phyloP scores from a whole-genome alignment of 2,888 invertebrate genomes.

The Aleiodes alternator region DNA sequence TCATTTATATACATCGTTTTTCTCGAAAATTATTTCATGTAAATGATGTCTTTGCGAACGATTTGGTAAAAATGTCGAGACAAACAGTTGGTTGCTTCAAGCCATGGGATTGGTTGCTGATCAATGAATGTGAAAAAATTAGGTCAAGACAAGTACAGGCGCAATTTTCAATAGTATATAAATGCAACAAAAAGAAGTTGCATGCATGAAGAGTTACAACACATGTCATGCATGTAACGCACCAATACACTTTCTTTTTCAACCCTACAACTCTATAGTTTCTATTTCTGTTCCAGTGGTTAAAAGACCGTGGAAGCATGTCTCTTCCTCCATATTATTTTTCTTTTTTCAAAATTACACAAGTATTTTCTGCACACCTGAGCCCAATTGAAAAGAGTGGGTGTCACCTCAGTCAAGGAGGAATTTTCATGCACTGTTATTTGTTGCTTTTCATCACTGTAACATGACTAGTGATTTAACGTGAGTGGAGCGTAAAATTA shows the following conservation, averaged over 20 bases:
- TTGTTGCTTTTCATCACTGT: not conserved
- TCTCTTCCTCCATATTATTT: conserved; percentile 11
- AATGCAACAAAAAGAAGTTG: not conserved
- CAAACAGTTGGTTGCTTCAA: too few relatives aligned
- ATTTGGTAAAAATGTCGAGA: too few relatives aligned
- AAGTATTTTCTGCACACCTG: conserved; percentile 11
- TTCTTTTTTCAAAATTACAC: not conserved
- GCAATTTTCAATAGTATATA: not conserved
- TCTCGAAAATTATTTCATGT: too few relatives aligned
- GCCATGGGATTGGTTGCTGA: not conserved
- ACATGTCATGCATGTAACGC: not conserved
- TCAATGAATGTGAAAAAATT: not conserved
- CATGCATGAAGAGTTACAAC: not conserved
- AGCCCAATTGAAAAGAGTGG: conserved; percentile 1
- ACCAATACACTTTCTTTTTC: conserved; percentile 15
- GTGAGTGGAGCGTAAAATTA: not conserved
- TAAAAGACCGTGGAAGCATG: conserved; percentile 39
- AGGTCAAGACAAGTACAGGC: not conserved
- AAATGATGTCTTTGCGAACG: too few relatives aligned
- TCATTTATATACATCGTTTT: too few relatives aligned
- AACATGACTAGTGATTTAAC: conserved; percentile 3
- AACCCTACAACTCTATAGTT: not conserved
- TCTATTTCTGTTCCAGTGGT: conserved; percentile 19
- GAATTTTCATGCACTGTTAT: not conserved
- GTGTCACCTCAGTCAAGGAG: not conserved